Evolutionary conservation across 2,888 invertebrate species (phyloP), one percentile per base, ranked within the genome.

Genomic region (Lochmaea crataegi): DNA sequence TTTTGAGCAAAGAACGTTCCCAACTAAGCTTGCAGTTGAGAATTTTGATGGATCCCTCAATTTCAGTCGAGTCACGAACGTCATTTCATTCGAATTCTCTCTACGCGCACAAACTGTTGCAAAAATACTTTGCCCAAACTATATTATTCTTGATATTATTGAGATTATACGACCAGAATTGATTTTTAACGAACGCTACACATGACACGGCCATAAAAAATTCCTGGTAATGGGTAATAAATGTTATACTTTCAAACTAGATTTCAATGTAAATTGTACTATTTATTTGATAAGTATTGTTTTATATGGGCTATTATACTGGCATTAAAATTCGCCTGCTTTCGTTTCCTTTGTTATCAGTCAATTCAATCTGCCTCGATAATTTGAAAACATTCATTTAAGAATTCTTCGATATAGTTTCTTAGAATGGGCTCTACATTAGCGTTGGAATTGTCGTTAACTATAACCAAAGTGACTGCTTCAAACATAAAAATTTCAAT

Each of bases 61-160:
- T 71, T 70, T 69, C 58, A 84, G 80, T 82, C 83, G 68, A 78
- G 79, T 83, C 84, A 84, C 84, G 84, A 76, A 65, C 70, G 75
- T 79, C 83, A 83, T 84, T 84, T 83, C 84, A 84, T 84, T 83
- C 81, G 82, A 80, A 84, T 84, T 84, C 84, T 71, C 78, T 71
- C 67, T 75, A 74, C 81, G 83, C 77, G 81, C 80, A 75, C 83
- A 82, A 83, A 84, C 84, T 84, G 84, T 84, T 84, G 84, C 84
- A 82, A 83, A 83, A 82, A 84, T 83, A 84, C 81, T 83, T 81
- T 81, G 80, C 78, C 76, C 80, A 80, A 82, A 82, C 82, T 80
- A 79, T 82, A 83, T 83, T 81, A 82, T 78, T 81, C 79, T 76
- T 78, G 80, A 79, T 81, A 80, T 83, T 82, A 82, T 83, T 83